phyloP scores from a whole-genome alignment of 2,888 invertebrate species.

The Amblyjoppa proteus region DNA sequence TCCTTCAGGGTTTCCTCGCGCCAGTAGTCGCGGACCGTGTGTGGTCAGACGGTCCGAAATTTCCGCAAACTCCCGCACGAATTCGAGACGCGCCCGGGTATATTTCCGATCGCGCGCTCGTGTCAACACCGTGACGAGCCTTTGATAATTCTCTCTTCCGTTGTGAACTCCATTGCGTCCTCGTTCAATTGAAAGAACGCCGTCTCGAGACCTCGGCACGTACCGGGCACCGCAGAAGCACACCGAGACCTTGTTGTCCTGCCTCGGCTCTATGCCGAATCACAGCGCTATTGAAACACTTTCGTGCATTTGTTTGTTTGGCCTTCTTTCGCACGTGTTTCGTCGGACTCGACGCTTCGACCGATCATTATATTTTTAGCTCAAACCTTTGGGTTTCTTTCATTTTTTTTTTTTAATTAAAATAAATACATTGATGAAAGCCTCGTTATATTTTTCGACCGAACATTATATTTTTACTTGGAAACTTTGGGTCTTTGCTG shows the following conservation, averaged over 20 bases:
- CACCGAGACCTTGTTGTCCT: slow-evolving; percentile 39
- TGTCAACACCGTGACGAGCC: slow-evolving; percentile 19
- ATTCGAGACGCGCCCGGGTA: neutral
- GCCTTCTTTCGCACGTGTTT: slow-evolving; percentile 29
- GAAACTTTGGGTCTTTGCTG: neutral
- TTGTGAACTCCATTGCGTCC: slow-evolving; percentile 48
- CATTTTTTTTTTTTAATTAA: no score
- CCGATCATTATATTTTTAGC: neutral
- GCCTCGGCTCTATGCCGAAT: slow-evolving; percentile 27
- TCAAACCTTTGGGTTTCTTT: no score
- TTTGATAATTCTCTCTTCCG: slow-evolving; percentile 33
- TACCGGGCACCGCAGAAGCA: slow-evolving; percentile 27
- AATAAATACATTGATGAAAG: neutral
- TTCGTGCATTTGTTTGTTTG: slow-evolving; percentile 43
- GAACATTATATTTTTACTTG: neutral
- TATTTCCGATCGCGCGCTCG: slow-evolving; percentile 5
- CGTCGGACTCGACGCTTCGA: neutral
- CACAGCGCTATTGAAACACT: slow-evolving; percentile 41
- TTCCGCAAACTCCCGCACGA: neutral
- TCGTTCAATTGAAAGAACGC: slow-evolving; percentile 45
- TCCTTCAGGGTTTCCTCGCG: neutral
- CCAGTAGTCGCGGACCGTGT: slow-evolving; percentile 65
- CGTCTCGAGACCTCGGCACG: slow-evolving; percentile 44
- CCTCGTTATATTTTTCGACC: neutral
- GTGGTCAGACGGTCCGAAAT: slow-evolving; percentile 56